A percentile compares a stretch with the other conserved stretches of the same genome.
phyloP scores from a whole-genome alignment of 1,140 invertebrate genomes.

The Heliothis subflexa region DNA sequence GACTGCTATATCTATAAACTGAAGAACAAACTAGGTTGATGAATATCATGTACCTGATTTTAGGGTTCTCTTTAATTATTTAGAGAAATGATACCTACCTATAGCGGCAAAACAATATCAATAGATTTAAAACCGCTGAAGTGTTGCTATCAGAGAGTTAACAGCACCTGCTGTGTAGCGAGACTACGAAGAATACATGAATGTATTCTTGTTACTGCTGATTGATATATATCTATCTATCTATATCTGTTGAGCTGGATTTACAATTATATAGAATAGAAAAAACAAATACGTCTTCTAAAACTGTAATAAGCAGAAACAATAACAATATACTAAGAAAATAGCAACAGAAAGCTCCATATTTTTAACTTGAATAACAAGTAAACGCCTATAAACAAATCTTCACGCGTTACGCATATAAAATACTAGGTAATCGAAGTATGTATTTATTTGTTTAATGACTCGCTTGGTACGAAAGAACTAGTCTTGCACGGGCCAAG shows the following conservation, averaged over 20 bases:
- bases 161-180: no score
- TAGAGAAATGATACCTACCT: no score
- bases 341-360: not conserved
- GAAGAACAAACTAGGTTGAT: no score
- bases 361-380: not conserved
- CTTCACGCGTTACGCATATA: constrained; percentile 19
- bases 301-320: constrained; percentile 11
- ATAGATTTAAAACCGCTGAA: no score
- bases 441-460: constrained; percentile 40
- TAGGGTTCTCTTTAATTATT: no score
- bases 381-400: constrained; percentile 26
- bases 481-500: constrained; percentile 39
- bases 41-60: no score
- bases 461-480: constrained; percentile 35
- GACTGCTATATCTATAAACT: no score
- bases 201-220: not conserved
- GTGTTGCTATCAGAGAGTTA: no score
- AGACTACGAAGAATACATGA: no score
- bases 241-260: not conserved
- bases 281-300: constrained; percentile 23
- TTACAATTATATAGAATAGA: not conserved
- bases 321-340: constrained; percentile 33
- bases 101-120: no score
- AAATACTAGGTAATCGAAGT: constrained; percentile 17
- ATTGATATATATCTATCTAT: not conserved